Conservation (phyloP, 2,113 vertebrate genomes). For the Candoia aspera region DNA sequence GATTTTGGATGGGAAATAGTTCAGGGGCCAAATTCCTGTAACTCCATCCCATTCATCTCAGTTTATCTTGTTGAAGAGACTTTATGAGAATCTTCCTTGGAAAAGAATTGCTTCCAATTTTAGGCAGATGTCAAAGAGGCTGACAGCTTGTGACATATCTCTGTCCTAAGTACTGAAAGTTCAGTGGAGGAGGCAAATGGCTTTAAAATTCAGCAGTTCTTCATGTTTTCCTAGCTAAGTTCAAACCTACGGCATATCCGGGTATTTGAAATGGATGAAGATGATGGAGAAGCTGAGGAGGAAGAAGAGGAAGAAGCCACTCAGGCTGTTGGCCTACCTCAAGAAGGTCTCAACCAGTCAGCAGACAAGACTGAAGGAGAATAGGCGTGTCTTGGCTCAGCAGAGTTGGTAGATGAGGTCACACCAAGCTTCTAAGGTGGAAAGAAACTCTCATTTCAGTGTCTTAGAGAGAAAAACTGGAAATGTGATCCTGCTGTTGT, state of each 20-base stretch:
- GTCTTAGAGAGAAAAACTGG: neutral
- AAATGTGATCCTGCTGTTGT: neutral
- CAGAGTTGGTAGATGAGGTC: conserved; percentile 53
- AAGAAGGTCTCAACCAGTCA: conserved; percentile 61
- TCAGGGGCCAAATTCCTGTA: neutral
- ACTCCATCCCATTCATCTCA: neutral
- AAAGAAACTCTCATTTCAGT: neutral
- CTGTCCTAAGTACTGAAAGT: too few relatives aligned
- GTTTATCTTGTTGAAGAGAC: neutral
- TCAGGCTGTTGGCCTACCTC: conserved; percentile 57
- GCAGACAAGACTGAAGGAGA: conserved; percentile 44
- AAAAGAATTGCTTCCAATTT: neutral
- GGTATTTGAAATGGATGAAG: conserved; percentile 98
- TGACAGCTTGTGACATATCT: neutral
- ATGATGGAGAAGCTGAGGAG: conserved; percentile 87
- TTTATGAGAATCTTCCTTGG: neutral
- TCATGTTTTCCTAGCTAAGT: conserved; percentile 80
- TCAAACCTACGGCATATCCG: conserved; percentile 91
- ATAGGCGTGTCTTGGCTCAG: conserved; percentile 29
- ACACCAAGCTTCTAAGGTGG: conserved; percentile 66
- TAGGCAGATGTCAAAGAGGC: neutral
- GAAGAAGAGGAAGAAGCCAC: conserved; percentile 78
- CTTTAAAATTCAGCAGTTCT: neutral
- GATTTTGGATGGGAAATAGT: neutral
- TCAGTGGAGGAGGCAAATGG: neutral